Conservation (phyloP, 2,888 invertebrate genomes). For the Reticulitermes lucifugus region DNA sequence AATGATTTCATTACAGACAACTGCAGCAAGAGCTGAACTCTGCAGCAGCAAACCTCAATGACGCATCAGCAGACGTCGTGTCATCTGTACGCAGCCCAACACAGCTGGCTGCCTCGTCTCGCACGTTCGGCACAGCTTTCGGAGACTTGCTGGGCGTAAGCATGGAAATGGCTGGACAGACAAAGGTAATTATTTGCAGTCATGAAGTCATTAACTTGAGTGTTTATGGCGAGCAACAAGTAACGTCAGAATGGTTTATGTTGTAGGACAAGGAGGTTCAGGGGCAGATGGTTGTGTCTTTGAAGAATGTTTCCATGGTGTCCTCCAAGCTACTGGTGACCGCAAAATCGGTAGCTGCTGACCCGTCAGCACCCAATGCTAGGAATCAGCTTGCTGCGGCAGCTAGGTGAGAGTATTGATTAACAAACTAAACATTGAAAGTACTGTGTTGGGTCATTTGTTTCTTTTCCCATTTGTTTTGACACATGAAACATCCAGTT, state of each 20-base stretch:
- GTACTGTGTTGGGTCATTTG: no score
- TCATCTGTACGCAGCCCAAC: constrained; percentile 79
- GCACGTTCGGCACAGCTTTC: constrained; percentile 81
- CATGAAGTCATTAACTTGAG: not conserved
- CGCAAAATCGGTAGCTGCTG: constrained; percentile 90
- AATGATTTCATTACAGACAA: constrained; percentile 66
- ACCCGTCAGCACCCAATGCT: constrained; percentile 89
- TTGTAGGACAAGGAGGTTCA: constrained; percentile 75
- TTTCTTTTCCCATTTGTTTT: no score
- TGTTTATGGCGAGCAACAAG: not conserved
- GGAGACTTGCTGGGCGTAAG: constrained; percentile 81
- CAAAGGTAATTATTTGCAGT: constrained; percentile 61
- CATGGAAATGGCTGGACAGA: constrained; percentile 88
- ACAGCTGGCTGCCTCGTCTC: constrained; percentile 79
- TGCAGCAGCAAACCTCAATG: constrained; percentile 86
- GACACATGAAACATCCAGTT: no score
- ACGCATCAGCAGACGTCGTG: constrained; percentile 86
- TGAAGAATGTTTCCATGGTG: constrained; percentile 88
- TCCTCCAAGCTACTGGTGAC: constrained; percentile 88
- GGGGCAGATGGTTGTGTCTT: constrained; percentile 84
- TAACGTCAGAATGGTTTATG: no score
- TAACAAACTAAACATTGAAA: no score
- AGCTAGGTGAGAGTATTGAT: constrained; percentile 67
- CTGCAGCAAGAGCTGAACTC: constrained; percentile 87
- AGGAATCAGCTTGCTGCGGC: constrained; percentile 90